Evolutionary conservation across 2,113 vertebrate species (phyloP), one percentile per base, ranked within the genome.

Genomic region (Orthonyx spaldingii): DNA sequence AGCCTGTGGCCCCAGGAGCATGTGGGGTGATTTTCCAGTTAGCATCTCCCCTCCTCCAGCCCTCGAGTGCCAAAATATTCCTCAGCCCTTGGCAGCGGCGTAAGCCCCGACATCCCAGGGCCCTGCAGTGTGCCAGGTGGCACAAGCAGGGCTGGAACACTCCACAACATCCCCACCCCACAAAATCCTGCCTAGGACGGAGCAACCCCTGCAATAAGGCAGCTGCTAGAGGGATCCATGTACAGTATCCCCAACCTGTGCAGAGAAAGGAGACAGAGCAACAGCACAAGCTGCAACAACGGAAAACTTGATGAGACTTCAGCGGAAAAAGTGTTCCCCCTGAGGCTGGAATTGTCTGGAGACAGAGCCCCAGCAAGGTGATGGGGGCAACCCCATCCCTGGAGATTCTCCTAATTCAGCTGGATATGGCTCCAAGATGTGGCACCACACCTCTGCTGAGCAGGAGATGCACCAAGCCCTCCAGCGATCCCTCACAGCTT

Each of bases 171-270:
- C 57, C n/a, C 16, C 33, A 57, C 3, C n/a, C 47, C 1, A 1
- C 60, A 77, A 60, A 87, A 90, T 33, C 37, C 79, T 53, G 41
- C 32, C 53, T 2, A 3, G 30, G 61, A 47, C 30, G 44, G 44
- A 70, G 52, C 10, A 57, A 61, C 4, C 14, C 27, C 8, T 32
- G 52, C 66, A n/a, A 63, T 9, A 28, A 24, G 23, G 65, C 47
- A 87, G 28, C 63, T 55, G 12, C 37, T 3, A 20, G 15, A 30
- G 13, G 28, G 13, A 66, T 30, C 26, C 0, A 0, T 2, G 10
- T 2, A 5, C 61, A 63, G 28, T 6, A 37, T 12, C 35, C n/a
- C 41, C 55, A 35, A 10, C 14, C 24, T 0, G 2, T 0, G 0
- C 12, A 52, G 50, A 0, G 0, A 32, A 33, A 75, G 39, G 60